Base-by-base conservation (phyloP, 2,113 vertebrate species). In the Sturnira hondurensis region DNA sequence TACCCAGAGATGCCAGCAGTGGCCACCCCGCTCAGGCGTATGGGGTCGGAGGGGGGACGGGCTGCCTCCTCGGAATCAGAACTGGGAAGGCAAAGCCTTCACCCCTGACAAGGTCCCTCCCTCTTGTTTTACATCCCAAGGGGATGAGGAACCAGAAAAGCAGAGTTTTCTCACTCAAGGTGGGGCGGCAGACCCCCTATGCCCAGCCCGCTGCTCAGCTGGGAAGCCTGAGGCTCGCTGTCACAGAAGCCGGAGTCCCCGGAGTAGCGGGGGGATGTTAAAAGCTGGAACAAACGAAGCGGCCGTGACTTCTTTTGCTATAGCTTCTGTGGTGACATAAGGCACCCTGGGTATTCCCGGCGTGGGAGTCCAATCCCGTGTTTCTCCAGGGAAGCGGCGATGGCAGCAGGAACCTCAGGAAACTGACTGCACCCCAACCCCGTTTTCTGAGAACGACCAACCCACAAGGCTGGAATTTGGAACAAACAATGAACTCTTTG, bases 91-190 rank as follows among this genome's bases (percentile, higher is more conserved):
- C 6, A 20, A 67, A 54, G 41, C 0, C 41, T 67, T 91, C 28
- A 1, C 0, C 13, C 11, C 50, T 1, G 1, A 28, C 20, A 43
- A 58, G 4, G 9, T 5, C 10, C 33, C 14, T 58, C 3, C 22
- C 13, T 28, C 28, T 47, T 4, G 16, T 80, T 43, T 63, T 11
- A 58, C 33, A 33, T 56, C 41, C 3, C 16, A n/a, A 92, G 13
- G 13, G 11, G 22, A 63, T 54, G 24, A 17, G 24, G 31, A 50
- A 13, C 65, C 52, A 31, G 67, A 63, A 16, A 47, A 58, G 38
- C 5, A 78, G 33, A 19, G 22, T 61, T 36, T 90, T 56, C 38
- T 63, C 38, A 24, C 22, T 41, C 22, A 2, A 3, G 22, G 5
- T n/a, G 11, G 19, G 14, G 68, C 11, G 1, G 68, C 20, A 24